A percentile compares a stretch with the other conserved stretches of the same genome.
phyloP scores from a whole-genome alignment of 1,140 invertebrate genomes.

The Aphaenogaster ashmeadi region DNA sequence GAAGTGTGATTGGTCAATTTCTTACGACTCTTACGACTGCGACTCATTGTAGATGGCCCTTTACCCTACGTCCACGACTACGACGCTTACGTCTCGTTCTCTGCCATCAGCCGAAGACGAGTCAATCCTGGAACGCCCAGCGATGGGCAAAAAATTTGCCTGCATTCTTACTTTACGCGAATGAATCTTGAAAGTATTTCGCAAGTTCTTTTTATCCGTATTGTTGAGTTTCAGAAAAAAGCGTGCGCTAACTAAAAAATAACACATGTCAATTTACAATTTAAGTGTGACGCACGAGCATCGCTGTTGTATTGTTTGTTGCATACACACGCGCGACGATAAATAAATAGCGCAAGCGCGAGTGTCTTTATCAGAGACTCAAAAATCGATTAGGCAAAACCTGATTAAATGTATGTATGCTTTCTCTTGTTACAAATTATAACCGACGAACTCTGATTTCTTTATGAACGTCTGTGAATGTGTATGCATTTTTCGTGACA shows the following conservation, averaged over 20 bases:
- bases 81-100: too few relatives aligned
- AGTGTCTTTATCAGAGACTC: slow-evolving; percentile 35
- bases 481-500: not conserved
- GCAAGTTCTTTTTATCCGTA: not conserved
- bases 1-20: too few relatives aligned
- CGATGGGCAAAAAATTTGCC: not conserved
- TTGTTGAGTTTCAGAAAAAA: slow-evolving; percentile 20
- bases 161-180: not conserved
- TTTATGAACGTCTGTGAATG: not conserved
- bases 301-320: slow-evolving; percentile 47
- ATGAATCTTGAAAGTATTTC: slow-evolving; percentile 3
- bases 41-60: too few relatives aligned
- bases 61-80: too few relatives aligned
- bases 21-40: too few relatives aligned
- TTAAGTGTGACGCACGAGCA: slow-evolving; percentile 30
- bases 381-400: slow-evolving; percentile 45
- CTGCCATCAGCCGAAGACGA: not conserved
- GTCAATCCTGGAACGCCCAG: not conserved
- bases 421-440: slow-evolving; percentile 32
- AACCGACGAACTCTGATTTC: slow-evolving; percentile 15
- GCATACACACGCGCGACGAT: slow-evolving; percentile 38
- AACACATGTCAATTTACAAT: slow-evolving; percentile 61
- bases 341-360: slow-evolving; percentile 50
- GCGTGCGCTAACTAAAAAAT: slow-evolving; percentile 31
- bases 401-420: slow-evolving; percentile 12